Evolutionary conservation across 1,140 invertebrate species (phyloP).

Genomic region (Saccostrea glomerata): DNA sequence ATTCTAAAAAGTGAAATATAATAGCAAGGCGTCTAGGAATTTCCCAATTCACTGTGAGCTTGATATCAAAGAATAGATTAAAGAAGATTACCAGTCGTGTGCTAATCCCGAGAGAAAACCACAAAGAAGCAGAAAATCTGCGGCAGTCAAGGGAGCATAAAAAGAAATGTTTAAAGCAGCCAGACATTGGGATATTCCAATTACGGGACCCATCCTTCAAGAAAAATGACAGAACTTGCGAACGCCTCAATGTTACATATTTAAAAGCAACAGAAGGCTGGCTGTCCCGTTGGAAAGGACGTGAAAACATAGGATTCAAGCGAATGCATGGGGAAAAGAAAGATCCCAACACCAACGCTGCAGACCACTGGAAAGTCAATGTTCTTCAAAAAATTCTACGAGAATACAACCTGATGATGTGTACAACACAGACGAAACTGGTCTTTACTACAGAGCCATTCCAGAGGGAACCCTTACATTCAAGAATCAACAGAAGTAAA

Average conservation of each 20-base stretch:
- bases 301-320: slow-evolving; percentile 60
- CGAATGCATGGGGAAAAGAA: slow-evolving; percentile 48
- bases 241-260: slow-evolving; percentile 63
- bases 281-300: slow-evolving; percentile 67
- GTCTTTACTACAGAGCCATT: no score
- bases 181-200: slow-evolving; percentile 50
- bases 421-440: no score
- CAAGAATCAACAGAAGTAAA: no score
- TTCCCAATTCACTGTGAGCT: neutral
- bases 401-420: no score
- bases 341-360: slow-evolving; percentile 55
- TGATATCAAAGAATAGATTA: slow-evolving; percentile 38
- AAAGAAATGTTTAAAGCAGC: slow-evolving; percentile 52
- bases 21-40: neutral
- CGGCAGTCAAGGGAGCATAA: slow-evolving; percentile 27
- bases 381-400: no score
- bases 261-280: slow-evolving; percentile 71
- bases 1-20: no score
- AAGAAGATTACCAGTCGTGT: neutral
- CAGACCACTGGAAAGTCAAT: neutral
- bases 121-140: neutral
- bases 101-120: slow-evolving; percentile 17
- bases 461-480: no score
- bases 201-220: slow-evolving; percentile 63
- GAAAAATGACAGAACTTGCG: slow-evolving; percentile 65